Base-by-base conservation (phyloP, 2,113 vertebrate species). In the Amphilophus citrinellus region DNA sequence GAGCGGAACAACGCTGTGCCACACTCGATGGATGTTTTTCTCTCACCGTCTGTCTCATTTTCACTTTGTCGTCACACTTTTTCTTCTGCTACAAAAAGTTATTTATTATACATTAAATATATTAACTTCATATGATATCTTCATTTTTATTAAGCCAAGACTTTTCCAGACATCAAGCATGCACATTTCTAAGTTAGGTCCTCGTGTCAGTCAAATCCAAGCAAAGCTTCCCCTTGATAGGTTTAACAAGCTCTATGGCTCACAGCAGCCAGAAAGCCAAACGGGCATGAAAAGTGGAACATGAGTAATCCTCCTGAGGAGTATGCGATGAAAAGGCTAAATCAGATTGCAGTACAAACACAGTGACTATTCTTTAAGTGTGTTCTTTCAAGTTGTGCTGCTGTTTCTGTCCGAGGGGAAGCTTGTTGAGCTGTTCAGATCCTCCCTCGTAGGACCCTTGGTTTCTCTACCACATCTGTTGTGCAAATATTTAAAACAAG, bases 1-100 rank as follows among this genome's bases (percentile, higher is more conserved):
- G 59, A 89, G 80, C 75, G 76, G 89, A 88, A 65, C 83, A 18
- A 79, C 84, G 79, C 68, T 77, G 82, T 80, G 83, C 80, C 77
- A 78, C 80, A 84, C 65, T 80, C 83, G 86, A 87, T 78, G 75
- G 84, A 88, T 79, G 65, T 83, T 60, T 86, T 84, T 75, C 79
- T 86, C 42, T 62, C 37, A 3, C 68, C 44, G 20, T 20, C 60
- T 59, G 68, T 68, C 83, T 18, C 8, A 53, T 62, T 47, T 47
- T 65, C 66, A 20, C 22, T 76, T 71, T 50, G 4, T 17, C 65
- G 50, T 71, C 15, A 11, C 30, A 22, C 14, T 32, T 71, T n/a
- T 37, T 71, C 44, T 11, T 47, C 47, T 57, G n/a, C 60, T 71
- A 2, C 14, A 2, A 3, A 61, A 8, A 27, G 3, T 17, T 17